Evolutionary conservation across 2,113 vertebrate species (phyloP).

Genomic region (Cinclus cinclus): DNA sequence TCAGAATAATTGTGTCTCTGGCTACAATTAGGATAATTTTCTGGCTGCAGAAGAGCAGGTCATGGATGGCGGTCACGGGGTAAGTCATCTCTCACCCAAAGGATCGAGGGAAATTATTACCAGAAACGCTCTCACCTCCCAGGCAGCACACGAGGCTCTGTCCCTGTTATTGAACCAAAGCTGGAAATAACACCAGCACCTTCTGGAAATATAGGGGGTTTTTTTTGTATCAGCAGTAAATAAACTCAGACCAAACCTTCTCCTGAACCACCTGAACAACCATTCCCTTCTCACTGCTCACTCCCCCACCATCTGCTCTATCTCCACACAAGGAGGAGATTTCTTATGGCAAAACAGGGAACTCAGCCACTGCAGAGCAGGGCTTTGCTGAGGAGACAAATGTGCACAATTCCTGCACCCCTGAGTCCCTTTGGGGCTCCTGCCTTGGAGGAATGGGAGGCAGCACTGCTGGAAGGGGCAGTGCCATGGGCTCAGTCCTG

Average conservation of each 20-base stretch:
- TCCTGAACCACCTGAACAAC: not conserved
- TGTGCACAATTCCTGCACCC: accelerated
- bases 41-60: not conserved
- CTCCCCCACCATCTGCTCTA: accelerated
- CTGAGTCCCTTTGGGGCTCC: not conserved
- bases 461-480: not conserved
- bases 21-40: not conserved
- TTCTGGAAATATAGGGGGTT: not conserved
- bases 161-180: not conserved
- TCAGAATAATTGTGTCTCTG: not conserved
- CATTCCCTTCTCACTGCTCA: too few species aligned
- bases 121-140: accelerated
- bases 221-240: not conserved
- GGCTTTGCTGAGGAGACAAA: not conserved
- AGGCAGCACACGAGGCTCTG: accelerated
- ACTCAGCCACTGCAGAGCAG: accelerated
- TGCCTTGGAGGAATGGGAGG: accelerated
- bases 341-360: not conserved
- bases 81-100: not conserved
- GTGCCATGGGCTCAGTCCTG: not conserved
- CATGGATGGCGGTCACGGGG: not conserved
- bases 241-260: not conserved
- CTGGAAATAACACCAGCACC: not conserved
- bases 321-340: not conserved
- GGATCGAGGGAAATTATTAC: not conserved